Evolutionary conservation across 2,888 invertebrate species (phyloP).

Genomic region (Ellobium chinense): DNA sequence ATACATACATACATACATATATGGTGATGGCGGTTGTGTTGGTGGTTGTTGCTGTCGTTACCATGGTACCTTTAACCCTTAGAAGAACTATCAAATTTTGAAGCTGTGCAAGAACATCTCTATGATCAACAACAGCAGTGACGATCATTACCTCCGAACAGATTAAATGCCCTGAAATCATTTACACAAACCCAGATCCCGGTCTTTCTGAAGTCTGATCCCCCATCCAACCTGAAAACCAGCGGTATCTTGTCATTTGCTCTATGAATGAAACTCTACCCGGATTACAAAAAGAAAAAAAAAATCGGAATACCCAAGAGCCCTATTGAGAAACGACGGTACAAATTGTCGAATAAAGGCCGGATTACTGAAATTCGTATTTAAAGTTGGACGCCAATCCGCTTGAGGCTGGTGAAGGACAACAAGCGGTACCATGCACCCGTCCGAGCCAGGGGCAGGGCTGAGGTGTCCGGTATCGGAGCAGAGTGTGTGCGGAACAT

Average conservation of each 20-base stretch:
- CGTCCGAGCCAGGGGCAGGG: conserved; percentile 20
- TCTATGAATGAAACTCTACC: neutral
- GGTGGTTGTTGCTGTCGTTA: too few species aligned
- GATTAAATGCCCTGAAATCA: too few species aligned
- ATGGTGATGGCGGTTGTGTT: too few species aligned
- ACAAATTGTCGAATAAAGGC: conserved; percentile 33
- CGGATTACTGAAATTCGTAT: conserved; percentile 34
- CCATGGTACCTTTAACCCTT: too few species aligned
- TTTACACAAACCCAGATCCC: too few species aligned
- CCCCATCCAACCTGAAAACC: too few species aligned
- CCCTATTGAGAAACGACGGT: neutral
- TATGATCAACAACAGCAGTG: too few species aligned
- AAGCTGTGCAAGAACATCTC: too few species aligned
- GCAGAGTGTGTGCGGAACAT: conserved; percentile 21
- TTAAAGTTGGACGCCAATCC: conserved; percentile 22
- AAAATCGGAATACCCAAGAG: neutral
- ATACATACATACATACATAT: neutral
- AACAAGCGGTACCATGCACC: conserved; percentile 18
- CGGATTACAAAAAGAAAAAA: neutral
- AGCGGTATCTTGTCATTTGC: too few species aligned
- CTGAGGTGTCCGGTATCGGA: conserved; percentile 30
- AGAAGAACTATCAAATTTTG: too few species aligned
- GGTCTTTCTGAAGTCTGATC: too few species aligned
- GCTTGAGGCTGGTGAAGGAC: neutral
- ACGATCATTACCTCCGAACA: too few species aligned